Conservation (phyloP, 2,113 vertebrate genomes). For the Cercocebus atys region DNA sequence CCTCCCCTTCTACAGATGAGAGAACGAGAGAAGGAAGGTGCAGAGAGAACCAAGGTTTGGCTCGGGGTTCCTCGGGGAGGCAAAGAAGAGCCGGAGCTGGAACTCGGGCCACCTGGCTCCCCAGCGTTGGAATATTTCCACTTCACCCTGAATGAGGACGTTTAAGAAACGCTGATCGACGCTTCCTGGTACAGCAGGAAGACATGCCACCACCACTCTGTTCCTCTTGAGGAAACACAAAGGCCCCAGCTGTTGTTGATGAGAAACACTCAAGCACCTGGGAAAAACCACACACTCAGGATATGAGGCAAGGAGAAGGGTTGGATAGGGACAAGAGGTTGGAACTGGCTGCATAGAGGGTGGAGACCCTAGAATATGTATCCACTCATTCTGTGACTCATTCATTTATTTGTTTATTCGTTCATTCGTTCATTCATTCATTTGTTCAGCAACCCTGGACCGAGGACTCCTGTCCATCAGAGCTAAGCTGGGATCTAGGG, state of each 20-base stretch:
- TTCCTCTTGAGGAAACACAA: slow-evolving; percentile 69
- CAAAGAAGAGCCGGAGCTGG: not conserved
- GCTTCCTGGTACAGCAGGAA: slow-evolving; percentile 55
- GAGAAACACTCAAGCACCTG: slow-evolving; percentile 55
- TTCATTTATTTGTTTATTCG: not conserved
- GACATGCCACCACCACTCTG: not conserved
- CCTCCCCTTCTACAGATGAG: not conserved
- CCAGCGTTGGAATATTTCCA: slow-evolving; percentile 62
- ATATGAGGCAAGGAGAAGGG: not conserved
- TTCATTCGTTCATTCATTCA: too few species aligned
- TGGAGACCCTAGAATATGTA: not conserved
- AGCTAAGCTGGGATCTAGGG: not conserved
- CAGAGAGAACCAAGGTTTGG: too few species aligned
- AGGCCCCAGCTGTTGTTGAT: slow-evolving; percentile 73
- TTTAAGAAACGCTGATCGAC: slow-evolving; percentile 66
- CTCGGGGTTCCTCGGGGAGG: not conserved
- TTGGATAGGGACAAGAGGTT: not conserved
- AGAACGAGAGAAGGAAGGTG: not conserved
- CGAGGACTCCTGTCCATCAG: not conserved
- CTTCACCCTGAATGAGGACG: slow-evolving; percentile 72
- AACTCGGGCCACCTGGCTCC: slow-evolving; percentile 36
- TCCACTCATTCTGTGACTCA: not conserved
- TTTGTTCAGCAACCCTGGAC: not conserved
- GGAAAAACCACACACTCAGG: slow-evolving; percentile 1
- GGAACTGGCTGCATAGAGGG: not conserved